These are phyloP conservation scores for Platyrinchus mystaceus DNA, from an alignment of 2,797 vertebrate species.

Conservation along the genomic window DNA sequence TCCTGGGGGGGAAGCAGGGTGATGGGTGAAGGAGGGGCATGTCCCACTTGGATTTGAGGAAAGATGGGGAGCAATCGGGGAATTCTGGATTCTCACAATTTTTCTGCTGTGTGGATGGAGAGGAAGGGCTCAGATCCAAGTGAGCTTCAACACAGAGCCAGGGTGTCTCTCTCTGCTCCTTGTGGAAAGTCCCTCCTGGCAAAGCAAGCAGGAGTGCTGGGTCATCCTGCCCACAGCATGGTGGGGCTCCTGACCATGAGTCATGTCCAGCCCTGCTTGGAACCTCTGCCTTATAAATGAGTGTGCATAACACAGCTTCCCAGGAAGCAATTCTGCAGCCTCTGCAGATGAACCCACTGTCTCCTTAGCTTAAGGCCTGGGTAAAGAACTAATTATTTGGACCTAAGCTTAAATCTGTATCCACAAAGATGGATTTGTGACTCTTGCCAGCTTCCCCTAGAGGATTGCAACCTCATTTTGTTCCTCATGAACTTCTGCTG, in stretches of 20 bases:
- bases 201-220: background rate
- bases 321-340: background rate
- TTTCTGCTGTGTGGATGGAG: background rate
- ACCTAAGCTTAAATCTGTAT: constrained; percentile 56
- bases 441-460: constrained; percentile 51
- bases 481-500: constrained; percentile 57
- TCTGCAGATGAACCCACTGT: background rate
- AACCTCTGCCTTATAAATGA: background rate
- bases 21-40: background rate
- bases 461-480: constrained; percentile 59
- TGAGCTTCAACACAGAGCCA: background rate
- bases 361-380: constrained; percentile 24
- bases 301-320: background rate
- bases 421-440: constrained; percentile 57
- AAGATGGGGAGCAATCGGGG: background rate
- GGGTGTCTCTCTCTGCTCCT: too few species aligned
- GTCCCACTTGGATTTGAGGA: background rate
- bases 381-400: constrained; percentile 48
- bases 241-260: background rate
- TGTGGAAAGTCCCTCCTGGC: background rate
- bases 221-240: rapidly evolving
- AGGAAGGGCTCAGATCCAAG: background rate
- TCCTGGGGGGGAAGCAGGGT: background rate
- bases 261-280: background rate
- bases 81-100: too few species aligned